Evolutionary conservation across 2,888 invertebrate species (phyloP), one percentile per base, ranked within the genome.

Genomic region (Girardia tigrina): DNA sequence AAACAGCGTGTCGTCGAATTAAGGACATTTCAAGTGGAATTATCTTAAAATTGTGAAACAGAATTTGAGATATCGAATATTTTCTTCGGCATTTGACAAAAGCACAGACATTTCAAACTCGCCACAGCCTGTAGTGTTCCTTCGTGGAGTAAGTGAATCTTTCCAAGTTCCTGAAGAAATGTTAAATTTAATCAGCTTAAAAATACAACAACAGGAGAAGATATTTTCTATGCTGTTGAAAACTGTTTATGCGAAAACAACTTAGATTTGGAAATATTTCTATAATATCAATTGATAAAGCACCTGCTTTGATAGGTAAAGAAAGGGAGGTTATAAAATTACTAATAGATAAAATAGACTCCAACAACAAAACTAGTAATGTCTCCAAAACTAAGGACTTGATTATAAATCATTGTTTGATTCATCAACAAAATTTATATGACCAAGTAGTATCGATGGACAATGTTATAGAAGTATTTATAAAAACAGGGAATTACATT

Each of bases 151-250:
- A 56, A 56, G 23, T 56, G 56, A n/a, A 56, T 56, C 56, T 20
- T 56, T 8, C 23, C 4, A 36, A 56, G n/a, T 4, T 8, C n/a
- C 4, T 4, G 56, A 56, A 56, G n/a, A 56, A 56, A 56, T 56
- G 56, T 56, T 56, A 8, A 56, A 56, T 56, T 8, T 56, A 23
- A 56, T 56, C n/a, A 56, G 56, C 23, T 56, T 56, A n/a, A 56
- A 56, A 56, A 23, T 56, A 4, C n/a, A 56, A 56, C 56, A 56
- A 56, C 56, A 56, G 56, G 56, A 56, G n/a, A 56, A 56, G n/a
- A 56, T 56, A 56, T 56, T 56, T 56, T 56, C 56, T 56, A 56
- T 56, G 56, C 56, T 56, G n/a, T 56, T 56, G 56, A 56, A 56
- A 56, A 56, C 56, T 56, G 56, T 56, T 56, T 56, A 12, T 56